Conservation (phyloP, 2,113 vertebrate species). For the Crotalus helleri region DNA sequence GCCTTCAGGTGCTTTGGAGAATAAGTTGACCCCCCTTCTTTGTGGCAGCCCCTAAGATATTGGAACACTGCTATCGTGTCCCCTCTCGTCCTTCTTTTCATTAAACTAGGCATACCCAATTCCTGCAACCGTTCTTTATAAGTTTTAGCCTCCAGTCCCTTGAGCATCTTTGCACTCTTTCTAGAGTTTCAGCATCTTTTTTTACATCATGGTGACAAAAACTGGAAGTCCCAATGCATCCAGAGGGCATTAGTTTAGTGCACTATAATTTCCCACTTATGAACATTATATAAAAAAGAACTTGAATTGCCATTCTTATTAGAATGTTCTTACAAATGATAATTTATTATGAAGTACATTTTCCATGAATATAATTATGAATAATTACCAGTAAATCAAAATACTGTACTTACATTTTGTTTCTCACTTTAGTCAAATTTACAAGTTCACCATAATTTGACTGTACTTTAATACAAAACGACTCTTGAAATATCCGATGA, state of each 20-base stretch:
- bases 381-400: neutral
- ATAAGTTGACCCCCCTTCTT: neutral
- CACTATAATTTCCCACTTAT: neutral
- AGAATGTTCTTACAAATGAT: conserved; percentile 2
- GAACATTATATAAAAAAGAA: neutral
- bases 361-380: accelerated
- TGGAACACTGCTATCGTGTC: neutral
- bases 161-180: neutral
- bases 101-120: neutral
- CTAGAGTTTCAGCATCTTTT: neutral
- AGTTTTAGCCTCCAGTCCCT: neutral
- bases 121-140: neutral
- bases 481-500: conserved; percentile 38
- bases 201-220: neutral
- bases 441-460: conserved; percentile 23
- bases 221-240: neutral
- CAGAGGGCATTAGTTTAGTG: neutral
- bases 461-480: conserved; percentile 11
- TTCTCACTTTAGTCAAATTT: conserved; percentile 42
- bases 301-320: accelerated
- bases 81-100: neutral
- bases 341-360: neutral
- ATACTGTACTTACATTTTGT: conserved; percentile 53
- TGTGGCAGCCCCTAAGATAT: neutral
- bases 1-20: neutral